Percentiles rank a stretch among this genome's conserved stretches.
Conservation (phyloP, 2,797 vertebrate species). For the Leptatherina wallacei region DNA sequence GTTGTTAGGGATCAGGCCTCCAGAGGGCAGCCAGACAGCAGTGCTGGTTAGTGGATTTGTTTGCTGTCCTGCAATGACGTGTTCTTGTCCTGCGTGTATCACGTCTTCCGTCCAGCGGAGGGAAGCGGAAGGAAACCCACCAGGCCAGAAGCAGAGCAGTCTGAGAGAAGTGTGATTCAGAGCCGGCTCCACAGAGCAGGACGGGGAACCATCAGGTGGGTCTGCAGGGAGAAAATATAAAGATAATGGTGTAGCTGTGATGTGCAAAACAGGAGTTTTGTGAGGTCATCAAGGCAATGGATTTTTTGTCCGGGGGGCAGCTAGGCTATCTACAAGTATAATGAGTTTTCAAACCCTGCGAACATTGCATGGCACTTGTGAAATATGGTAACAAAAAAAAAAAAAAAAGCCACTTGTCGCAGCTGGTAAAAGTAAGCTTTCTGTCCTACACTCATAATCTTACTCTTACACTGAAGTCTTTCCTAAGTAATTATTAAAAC, state of each 20-base stretch:
- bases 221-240: conserved; percentile 79
- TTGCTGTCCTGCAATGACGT: conserved; percentile 40
- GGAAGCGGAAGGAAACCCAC: conserved; percentile 84
- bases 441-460: too few relatives aligned
- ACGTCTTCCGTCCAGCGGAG: conserved; percentile 82
- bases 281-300: too few relatives aligned
- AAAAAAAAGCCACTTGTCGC: too few relatives aligned
- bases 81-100: conserved; percentile 47
- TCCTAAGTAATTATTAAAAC: too few relatives aligned
- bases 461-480: too few relatives aligned
- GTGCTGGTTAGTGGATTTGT: conserved; percentile 65
- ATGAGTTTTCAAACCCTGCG: too few relatives aligned
- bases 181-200: conserved; percentile 82
- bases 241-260: conserved; percentile 9
- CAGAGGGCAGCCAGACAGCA: conserved; percentile 77
- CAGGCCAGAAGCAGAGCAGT: conserved; percentile 87
- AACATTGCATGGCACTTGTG: too few relatives aligned
- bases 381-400: too few relatives aligned
- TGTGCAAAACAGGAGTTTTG: too few relatives aligned
- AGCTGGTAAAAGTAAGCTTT: too few relatives aligned
- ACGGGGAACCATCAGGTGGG: conserved; percentile 86
- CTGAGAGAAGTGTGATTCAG: conserved; percentile 84
- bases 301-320: too few relatives aligned
- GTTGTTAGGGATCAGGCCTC: conserved; percentile 74
- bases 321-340: too few relatives aligned